phyloP scores from a whole-genome alignment of 2,113 vertebrate species.

The Miniopterus natalensis region DNA sequence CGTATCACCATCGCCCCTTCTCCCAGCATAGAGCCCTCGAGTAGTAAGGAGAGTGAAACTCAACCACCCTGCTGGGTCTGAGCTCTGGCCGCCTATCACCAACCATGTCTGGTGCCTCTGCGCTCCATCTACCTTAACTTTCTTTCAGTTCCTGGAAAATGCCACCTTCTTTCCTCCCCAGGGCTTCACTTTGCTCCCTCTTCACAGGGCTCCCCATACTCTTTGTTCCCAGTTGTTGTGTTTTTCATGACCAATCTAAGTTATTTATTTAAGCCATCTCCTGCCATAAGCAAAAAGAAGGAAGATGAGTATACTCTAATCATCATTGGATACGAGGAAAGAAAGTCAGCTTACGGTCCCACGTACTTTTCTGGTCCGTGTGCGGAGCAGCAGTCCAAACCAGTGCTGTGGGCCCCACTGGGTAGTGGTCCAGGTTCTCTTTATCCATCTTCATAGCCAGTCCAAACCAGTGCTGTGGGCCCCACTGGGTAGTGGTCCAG shows the following conservation, averaged over 20 bases:
- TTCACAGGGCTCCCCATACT: not conserved
- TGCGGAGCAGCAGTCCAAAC: constrained; percentile 83
- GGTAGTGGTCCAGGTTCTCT: constrained; percentile 74
- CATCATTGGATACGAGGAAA: constrained; percentile 74
- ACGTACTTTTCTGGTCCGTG: constrained; percentile 79
- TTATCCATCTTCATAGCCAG: constrained; percentile 93
- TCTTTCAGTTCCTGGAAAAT: constrained; percentile 25
- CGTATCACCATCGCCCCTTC: not conserved
- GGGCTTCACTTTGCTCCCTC: not conserved
- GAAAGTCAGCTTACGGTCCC: constrained; percentile 75
- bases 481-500: constrained; percentile 59
- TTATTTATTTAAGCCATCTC: constrained; percentile 80
- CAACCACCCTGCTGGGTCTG: not conserved
- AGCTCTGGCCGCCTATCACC: not conserved
- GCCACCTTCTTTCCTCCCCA: not conserved
- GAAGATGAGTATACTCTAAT: constrained; percentile 39
- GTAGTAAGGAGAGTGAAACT: not conserved
- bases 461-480: constrained; percentile 81
- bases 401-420: constrained; percentile 72
- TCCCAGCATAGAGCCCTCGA: not conserved
- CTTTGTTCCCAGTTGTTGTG: constrained; percentile 17
- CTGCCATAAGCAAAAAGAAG: constrained; percentile 42
- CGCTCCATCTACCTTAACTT: not conserved
- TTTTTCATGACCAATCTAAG: not conserved
- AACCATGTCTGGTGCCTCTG: not conserved